These are phyloP conservation scores for Ricordea florida DNA, from an alignment of 92 coral and sea anemone species.

Conservation along the genomic window DNA sequence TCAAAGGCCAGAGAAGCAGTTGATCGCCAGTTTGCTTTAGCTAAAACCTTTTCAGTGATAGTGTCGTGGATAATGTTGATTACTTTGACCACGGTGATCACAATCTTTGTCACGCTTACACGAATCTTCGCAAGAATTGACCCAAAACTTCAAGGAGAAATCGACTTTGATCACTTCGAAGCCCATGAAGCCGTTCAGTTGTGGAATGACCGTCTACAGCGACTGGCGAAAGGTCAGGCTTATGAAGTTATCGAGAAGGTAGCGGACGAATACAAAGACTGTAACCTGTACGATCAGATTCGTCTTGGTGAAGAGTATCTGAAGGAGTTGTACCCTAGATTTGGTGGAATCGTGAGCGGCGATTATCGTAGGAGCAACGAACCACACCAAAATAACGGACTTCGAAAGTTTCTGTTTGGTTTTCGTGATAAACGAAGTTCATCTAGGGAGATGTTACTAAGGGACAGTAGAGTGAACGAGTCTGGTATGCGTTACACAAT, in stretches of 20 bases:
- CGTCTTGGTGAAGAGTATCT: slow-evolving; percentile 27
- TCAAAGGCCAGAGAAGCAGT: neutral
- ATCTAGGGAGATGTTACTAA: neutral
- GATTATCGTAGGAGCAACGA: slow-evolving; percentile 11
- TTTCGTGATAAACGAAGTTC: neutral
- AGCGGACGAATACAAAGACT: neutral
- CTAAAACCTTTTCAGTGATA: slow-evolving; percentile 16
- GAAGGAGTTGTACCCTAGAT: slow-evolving; percentile 14
- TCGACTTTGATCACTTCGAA: slow-evolving; percentile 36
- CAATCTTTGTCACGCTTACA: slow-evolving; percentile 35
- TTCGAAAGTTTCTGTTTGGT: neutral
- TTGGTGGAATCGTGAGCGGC: slow-evolving; percentile 20
- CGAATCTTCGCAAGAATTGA: slow-evolving; percentile 29
- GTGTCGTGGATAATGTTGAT: slow-evolving; percentile 29
- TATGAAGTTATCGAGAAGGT: slow-evolving; percentile 13
- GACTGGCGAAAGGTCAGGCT: slow-evolving; percentile 36
- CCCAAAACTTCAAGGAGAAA: slow-evolving; percentile 36
- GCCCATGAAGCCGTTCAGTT: slow-evolving; percentile 32
- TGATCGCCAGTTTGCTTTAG: slow-evolving; percentile 2
- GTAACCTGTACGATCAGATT: slow-evolving; percentile 3
- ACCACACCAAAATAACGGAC: neutral
- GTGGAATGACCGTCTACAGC: slow-evolving; percentile 10
- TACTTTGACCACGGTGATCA: neutral
- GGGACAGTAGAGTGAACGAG: neutral
- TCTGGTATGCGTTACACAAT: slow-evolving; percentile 34